Evolutionary conservation across 2,888 invertebrate species (phyloP).

Genomic region (Trachelus tabidus): DNA sequence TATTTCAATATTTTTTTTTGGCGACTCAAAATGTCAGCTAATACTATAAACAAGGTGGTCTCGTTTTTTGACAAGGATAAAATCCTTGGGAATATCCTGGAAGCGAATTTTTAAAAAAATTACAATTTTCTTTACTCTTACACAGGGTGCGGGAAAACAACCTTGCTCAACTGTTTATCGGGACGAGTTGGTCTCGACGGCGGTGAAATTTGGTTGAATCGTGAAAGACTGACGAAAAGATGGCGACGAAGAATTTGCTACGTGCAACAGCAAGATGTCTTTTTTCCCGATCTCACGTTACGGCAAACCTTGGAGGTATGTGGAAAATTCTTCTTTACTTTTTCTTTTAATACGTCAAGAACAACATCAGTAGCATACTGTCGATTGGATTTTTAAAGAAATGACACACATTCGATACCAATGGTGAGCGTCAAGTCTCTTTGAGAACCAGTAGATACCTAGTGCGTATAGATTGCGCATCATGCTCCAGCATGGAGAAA

Average conservation of each 20-base stretch:
- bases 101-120: neutral
- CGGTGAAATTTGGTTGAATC: constrained; percentile 76
- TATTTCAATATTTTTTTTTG: neutral
- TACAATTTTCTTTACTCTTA: neutral
- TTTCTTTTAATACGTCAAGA: neutral
- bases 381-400: too few species aligned
- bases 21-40: neutral
- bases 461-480: neutral
- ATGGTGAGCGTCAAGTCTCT: neutral
- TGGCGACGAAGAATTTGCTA: constrained; percentile 83
- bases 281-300: constrained; percentile 82
- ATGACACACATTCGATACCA: neutral
- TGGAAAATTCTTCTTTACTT: neutral
- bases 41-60: neutral
- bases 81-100: neutral
- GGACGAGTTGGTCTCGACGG: constrained; percentile 76
- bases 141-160: constrained; percentile 80
- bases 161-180: constrained; percentile 79
- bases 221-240: constrained; percentile 74
- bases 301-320: constrained; percentile 79
- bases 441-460: neutral
- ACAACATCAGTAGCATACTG: neutral
- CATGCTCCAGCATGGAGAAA: constrained; percentile 18
- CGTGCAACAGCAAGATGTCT: constrained; percentile 85
- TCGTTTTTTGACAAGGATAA: neutral